These are phyloP conservation scores for Neotragus moschatus DNA, from an alignment of 2,113 vertebrate genomes.

Conservation along the genomic window DNA sequence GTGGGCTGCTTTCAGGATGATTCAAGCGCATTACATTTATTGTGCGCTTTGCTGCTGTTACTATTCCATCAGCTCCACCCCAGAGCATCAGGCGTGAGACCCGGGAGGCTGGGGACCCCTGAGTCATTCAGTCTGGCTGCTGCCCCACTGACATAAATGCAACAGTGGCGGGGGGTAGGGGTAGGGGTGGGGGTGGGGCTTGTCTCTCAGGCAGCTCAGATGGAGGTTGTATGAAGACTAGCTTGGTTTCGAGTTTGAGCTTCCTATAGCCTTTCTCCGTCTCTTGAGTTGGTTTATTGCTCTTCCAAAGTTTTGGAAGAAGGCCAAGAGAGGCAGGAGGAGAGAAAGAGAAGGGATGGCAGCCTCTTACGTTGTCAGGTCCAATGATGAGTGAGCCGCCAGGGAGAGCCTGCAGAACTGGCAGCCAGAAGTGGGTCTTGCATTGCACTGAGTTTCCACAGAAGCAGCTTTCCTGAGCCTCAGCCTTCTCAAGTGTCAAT, in stretches of 20 bases:
- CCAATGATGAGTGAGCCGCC: neutral
- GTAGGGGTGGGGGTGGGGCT: rapidly evolving
- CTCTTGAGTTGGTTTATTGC: neutral
- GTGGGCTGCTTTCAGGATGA: neutral
- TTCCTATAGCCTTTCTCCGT: neutral
- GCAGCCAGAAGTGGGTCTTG: neutral
- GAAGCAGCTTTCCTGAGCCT: neutral
- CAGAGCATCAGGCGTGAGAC: neutral
- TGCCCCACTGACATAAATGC: neutral
- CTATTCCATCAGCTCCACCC: neutral
- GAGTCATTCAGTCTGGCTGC: neutral
- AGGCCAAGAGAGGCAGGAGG: neutral
- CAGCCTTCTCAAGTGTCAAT: neutral
- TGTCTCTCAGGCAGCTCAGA: neutral
- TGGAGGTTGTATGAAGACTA: neutral
- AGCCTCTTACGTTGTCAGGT: neutral
- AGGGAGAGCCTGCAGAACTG: neutral
- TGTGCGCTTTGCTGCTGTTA: neutral
- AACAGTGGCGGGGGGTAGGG: rapidly evolving
- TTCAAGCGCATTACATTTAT: neutral
- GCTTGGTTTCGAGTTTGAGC: neutral
- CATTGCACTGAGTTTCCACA: neutral
- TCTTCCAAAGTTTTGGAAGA: neutral
- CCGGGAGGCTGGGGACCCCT: neutral
- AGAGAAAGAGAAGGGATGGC: neutral